Base-by-base conservation (phyloP, 30 jellyfish, hydroid and myxozoan species). In the Aurelia aurita region DNA sequence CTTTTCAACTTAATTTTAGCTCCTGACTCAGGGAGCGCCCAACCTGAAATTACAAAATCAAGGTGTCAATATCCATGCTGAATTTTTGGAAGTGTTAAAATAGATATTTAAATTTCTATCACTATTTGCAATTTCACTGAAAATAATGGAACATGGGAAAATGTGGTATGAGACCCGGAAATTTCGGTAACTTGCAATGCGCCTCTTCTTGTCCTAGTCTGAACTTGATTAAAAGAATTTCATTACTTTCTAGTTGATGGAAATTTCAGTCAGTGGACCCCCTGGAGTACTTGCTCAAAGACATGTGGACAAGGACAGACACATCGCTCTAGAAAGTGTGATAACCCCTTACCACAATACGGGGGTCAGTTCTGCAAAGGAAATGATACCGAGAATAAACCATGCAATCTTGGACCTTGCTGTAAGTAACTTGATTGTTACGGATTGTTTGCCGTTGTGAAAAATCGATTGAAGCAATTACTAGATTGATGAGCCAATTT, bases 361-460 rank as follows among this genome's bases (percentile, higher is more conserved):
- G 97, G 97, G 4, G 99, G 99, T 23, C 78, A 72, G 67, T 79
- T 64, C 87, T 94, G 99, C 71, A 84, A 60, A 47, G 97, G 96
- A 35, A 84, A 77, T 75, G 96, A 89, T 43, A 62, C 92, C 5
- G 97, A 94, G 74, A 75, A 74, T 27, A 88, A 75, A 74, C 67
- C 72, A 32, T 94, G 99, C 77, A 84, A 94, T 63, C 72, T 43
- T 29, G 95, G 95, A 27, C 97, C 96, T 20, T 94, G 99, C 87
- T 94, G 99, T 94, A 74, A 94, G 99, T 81, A 23, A 39, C 2
- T n/a, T 34, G 46, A 0, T 34, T 34, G 6, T 3, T 2, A 34
- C 46, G 4, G 46, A 34, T 34, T 34, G 4, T 34, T 34, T 0
- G 6, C 46, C 4, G 4, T 34, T 34, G 46, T 34, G 46, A 34